Evolutionary conservation across 2,888 invertebrate genomes (phyloP), one percentile per base, ranked within the genome.

Genomic region (Drosophila anomalipes): DNA sequence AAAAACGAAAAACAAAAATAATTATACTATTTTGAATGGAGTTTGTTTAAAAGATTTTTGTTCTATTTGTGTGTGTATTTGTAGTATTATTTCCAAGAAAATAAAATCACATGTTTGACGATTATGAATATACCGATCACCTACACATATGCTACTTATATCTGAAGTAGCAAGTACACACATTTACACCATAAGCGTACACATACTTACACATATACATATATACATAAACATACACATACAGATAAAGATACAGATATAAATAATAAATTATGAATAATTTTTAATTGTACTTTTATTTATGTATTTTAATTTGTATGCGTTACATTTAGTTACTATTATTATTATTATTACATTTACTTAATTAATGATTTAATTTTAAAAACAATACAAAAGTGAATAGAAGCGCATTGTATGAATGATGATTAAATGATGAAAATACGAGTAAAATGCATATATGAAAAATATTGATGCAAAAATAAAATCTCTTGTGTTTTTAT

Each of bases 61-160:
- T 73, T 79, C 81, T 73, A 57, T 39, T 47, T 53, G 60, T 79
- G 84, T 90, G 91, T 91, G 89, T 84, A 86, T 79, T 82, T 86
- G 86, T 90, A 90, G 90, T 91, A 90, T 90, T 91, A 91, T 90
- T 91, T 89, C 81, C 80, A 82, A 88, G 66, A 77, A 79, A 82
- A 77, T 74, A 61, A 72, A 82, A 81, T 71, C 71, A 81, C 71
- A 75, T 76, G 70, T 83, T 83, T 16, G 47, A 26, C 47, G 47
- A 47, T 47, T 47, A 81, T 75, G 54, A 60, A 77, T 69, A 74
- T 68, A 73, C 68, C 59, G 47, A 65, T 63, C 52, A 71, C 54
- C 30, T 26, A 64, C 49, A 73, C 32, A 69, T 44, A n/a, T 47
- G 9, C 35, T 47, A 49, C 28, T 66, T 37, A 37, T 37, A 3